Evolutionary conservation across 2,888 invertebrate genomes (phyloP).

Genomic region (Ashinkailepas kermadecensis): DNA sequence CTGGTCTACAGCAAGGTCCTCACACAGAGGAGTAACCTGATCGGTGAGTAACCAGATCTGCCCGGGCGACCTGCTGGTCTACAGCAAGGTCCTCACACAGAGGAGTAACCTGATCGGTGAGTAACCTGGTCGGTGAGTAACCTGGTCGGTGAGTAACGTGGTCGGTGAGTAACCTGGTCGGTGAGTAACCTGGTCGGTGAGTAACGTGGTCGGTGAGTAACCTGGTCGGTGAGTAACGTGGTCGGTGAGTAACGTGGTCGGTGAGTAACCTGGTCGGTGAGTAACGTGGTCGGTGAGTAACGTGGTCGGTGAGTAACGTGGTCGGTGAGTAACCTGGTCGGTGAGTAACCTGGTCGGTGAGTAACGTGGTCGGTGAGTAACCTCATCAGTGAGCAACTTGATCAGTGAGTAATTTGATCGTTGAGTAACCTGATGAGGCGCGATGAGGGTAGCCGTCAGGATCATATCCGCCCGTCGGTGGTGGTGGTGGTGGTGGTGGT

Average conservation of each 20-base stretch:
- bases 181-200: slow-evolving; percentile 27
- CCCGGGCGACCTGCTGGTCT: slow-evolving; percentile 46
- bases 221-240: slow-evolving; percentile 28
- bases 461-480: no score
- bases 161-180: slow-evolving; percentile 32
- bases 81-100: slow-evolving; percentile 45
- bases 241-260: no score
- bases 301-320: slow-evolving; percentile 30
- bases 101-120: slow-evolving; percentile 32
- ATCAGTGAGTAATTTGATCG: no score
- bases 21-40: slow-evolving; percentile 38
- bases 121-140: slow-evolving; percentile 31
- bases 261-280: slow-evolving; percentile 31
- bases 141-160: no score
- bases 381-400: no score
- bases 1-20: slow-evolving; percentile 46
- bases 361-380: not conserved
- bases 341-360: slow-evolving; percentile 31
- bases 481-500: no score
- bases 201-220: no score
- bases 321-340: slow-evolving; percentile 29
- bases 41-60: slow-evolving; percentile 38
- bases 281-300: no score
- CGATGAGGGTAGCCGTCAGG: no score
- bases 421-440: no score